Conservation (phyloP, 2,797 vertebrate genomes). For the Galago senegalensis region DNA sequence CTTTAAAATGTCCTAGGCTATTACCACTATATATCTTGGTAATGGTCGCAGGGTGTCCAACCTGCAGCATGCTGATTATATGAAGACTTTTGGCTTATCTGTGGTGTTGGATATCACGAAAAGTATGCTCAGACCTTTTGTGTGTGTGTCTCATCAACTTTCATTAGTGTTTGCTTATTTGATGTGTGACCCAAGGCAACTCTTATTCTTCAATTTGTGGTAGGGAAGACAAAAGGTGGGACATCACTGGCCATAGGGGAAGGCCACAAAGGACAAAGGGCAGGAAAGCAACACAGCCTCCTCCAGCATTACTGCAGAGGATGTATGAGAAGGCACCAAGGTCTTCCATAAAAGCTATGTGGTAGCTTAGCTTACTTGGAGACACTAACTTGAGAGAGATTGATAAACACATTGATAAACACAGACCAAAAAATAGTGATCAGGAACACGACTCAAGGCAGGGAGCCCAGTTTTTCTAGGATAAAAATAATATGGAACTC, state of each 20-base stretch:
- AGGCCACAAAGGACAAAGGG: no score
- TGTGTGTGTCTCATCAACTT: no score
- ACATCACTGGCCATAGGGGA: background rate
- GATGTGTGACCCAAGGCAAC: no score
- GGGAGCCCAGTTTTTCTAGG: background rate
- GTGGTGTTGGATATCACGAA: no score
- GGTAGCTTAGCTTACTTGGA: background rate
- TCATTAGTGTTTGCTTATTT: no score
- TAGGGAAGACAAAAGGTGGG: no score
- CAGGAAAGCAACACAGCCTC: background rate
- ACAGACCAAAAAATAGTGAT: background rate
- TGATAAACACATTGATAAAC: background rate
- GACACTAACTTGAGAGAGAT: background rate
- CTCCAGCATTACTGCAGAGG: no score
- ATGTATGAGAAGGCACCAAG: background rate
- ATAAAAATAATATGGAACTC: background rate
- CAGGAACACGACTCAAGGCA: background rate
- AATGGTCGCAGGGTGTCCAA: background rate
- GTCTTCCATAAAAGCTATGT: background rate
- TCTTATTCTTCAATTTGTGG: no score
- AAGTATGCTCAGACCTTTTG: no score
- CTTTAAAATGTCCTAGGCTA: background rate
- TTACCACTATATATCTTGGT: rapidly evolving
- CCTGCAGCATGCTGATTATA: no score
- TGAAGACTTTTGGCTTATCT: no score